A percentile compares a stretch with the other conserved stretches of the same genome.
Evolutionary conservation across 92 coral and sea anemone species (phyloP).

Genomic region (Umimayanthus kanabou): DNA sequence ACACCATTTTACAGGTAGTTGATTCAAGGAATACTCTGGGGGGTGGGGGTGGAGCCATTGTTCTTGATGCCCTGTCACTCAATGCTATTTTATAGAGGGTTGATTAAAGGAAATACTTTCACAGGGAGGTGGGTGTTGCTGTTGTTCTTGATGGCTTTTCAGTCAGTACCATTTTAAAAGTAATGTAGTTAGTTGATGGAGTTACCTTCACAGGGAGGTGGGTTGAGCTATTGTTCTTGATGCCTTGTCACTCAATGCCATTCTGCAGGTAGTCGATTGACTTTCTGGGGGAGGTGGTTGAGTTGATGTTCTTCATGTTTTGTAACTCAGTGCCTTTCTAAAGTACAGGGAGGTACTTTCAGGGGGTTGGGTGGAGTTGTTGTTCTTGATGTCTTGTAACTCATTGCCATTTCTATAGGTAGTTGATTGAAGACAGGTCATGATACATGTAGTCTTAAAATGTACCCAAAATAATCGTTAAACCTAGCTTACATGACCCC

Average conservation of each 20-base stretch:
- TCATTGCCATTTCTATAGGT: conserved; percentile 94
- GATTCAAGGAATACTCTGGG: neutral
- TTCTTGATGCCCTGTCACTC: conserved; percentile 98
- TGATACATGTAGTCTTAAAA: no score
- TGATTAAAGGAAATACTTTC: neutral
- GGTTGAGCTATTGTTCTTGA: conserved; percentile 67
- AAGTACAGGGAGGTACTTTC: neutral
- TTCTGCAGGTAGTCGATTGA: conserved; percentile 62
- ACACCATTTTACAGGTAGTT: conserved; percentile 92
- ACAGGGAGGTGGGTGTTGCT: conserved; percentile 8
- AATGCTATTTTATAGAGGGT: conserved; percentile 87
- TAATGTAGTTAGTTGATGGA: conserved; percentile 4
- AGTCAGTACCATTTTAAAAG: conserved; percentile 94
- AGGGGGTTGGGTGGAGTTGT: neutral
- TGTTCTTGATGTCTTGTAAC: conserved; percentile 98
- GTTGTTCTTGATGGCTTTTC: conserved; percentile 95
- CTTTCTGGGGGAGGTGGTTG: neutral
- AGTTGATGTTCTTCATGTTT: conserved; percentile 83
- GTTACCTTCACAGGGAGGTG: no score
- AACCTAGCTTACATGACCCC: no score
- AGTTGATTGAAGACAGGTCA: neutral
- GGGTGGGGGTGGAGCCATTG: conserved; percentile 37
- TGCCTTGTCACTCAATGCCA: conserved; percentile 99
- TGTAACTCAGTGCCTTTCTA: conserved; percentile 92
- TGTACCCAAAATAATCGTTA: no score